Evolutionary conservation across 2,113 vertebrate species (phyloP).

Genomic region (Oryzias javanicus): DNA sequence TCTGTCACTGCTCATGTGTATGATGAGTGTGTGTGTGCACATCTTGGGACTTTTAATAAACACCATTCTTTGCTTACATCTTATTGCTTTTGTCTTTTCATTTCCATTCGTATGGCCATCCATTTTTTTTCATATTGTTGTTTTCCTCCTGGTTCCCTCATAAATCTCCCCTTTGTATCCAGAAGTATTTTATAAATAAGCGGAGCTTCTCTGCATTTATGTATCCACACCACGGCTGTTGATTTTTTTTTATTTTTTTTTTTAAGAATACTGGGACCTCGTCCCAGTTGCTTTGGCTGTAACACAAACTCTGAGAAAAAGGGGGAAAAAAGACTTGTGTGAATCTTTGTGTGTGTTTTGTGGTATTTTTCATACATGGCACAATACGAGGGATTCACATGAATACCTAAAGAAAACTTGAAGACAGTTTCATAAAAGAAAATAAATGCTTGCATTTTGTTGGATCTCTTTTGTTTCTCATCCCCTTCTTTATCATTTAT

Average conservation of each 20-base stretch:
- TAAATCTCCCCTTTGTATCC: conserved; percentile 20
- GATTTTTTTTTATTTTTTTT: conserved; percentile 41
- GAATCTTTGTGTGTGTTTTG: conserved; percentile 7
- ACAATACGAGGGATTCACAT: not conserved
- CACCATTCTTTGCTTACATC: conserved; percentile 54
- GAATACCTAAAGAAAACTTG: not conserved
- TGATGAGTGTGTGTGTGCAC: conserved; percentile 21
- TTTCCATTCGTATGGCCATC: conserved; percentile 44
- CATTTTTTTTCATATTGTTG: conserved; percentile 7
- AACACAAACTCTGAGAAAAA: conserved; percentile 24
- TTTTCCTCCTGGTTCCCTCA: conserved; percentile 27
- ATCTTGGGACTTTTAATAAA: conserved; percentile 48
- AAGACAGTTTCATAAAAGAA: conserved; percentile 3
- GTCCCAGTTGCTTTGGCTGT: conserved; percentile 37
- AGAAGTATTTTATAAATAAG: conserved; percentile 44
- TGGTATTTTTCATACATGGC: not conserved
- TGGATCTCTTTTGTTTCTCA: conserved; percentile 21
- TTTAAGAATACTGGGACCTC: conserved; percentile 35
- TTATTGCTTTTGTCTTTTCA: conserved; percentile 71
- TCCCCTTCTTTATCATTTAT: conserved; percentile 61
- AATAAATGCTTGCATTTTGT: conserved; percentile 15
- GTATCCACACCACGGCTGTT: conserved; percentile 26
- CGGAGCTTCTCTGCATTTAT: conserved; percentile 21
- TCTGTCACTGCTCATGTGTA: conserved; percentile 7
- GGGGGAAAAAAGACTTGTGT: conserved; percentile 13